These are phyloP conservation scores for Myodes glareolus DNA, from an alignment of 2,113 vertebrate species.

Conservation along the genomic window DNA sequence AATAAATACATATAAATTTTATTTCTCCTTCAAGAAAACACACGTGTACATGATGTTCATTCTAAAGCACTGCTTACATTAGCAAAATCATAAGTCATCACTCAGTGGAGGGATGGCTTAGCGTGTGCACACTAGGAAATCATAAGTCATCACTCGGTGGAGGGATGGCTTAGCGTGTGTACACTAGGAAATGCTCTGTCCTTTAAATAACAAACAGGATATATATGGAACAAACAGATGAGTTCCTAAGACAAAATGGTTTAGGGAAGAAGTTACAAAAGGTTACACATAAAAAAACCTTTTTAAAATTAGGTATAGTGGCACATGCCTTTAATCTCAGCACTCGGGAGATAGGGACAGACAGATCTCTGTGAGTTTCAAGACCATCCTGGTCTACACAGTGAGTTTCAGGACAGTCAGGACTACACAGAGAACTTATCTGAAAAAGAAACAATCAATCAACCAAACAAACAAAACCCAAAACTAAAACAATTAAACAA, in stretches of 20 bases:
- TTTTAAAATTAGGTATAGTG: background rate
- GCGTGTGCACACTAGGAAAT: background rate
- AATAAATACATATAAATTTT: background rate
- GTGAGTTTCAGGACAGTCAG: background rate
- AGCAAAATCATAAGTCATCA: background rate
- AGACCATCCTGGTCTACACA: background rate
- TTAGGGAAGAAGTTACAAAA: background rate
- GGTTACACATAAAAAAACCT: background rate
- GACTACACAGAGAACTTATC: background rate
- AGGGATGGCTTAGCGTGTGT: background rate
- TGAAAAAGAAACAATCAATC: background rate
- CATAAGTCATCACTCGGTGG: background rate
- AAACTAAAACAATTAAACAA: background rate
- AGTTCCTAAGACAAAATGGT: background rate
- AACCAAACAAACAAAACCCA: too few relatives aligned
- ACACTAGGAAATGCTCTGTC: background rate
- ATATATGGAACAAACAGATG: background rate
- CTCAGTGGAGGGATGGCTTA: background rate
- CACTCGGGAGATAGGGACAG: background rate
- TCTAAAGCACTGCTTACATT: background rate
- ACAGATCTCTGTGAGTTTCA: background rate
- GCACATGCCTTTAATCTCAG: background rate
- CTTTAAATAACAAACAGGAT: slow-evolving; percentile 35
- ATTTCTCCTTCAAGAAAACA: background rate
- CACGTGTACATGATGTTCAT: background rate